A percentile compares a stretch with the other conserved stretches of the same genome.
Evolutionary conservation across 2,888 invertebrate genomes (phyloP).

Genomic region (Polietes domitor): DNA sequence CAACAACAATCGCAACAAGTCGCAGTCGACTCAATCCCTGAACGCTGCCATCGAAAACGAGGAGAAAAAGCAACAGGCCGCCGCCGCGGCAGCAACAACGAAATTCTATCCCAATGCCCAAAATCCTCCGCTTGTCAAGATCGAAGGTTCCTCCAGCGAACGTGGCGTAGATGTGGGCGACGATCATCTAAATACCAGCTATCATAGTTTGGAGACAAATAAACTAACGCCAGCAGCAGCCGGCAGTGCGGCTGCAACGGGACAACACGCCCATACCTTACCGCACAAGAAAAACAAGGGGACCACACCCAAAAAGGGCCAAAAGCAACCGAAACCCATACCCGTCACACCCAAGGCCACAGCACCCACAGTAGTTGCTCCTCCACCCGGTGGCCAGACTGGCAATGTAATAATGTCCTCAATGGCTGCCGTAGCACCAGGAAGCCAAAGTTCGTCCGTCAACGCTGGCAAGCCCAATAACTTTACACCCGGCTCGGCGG

Average conservation of each 20-base stretch:
- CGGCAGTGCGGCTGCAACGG: conserved; percentile 24
- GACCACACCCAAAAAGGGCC: conserved; percentile 73
- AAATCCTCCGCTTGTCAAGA: conserved; percentile 62
- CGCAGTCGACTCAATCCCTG: conserved; percentile 76
- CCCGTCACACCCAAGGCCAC: conserved; percentile 67
- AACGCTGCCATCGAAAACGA: conserved; percentile 74
- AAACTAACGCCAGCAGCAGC: conserved; percentile 64
- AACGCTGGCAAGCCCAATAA: conserved; percentile 72
- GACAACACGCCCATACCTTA: conserved; percentile 71
- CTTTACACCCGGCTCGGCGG: conserved; percentile 55
- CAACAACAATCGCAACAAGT: conserved; percentile 78
- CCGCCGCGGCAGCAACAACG: conserved; percentile 56
- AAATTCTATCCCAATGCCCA: conserved; percentile 72
- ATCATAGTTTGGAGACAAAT: conserved; percentile 57
- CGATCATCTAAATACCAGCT: conserved; percentile 53
- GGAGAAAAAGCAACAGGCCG: conserved; percentile 64
- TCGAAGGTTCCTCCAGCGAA: conserved; percentile 73
- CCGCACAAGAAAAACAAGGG: conserved; percentile 76
- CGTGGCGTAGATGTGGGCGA: conserved; percentile 78
- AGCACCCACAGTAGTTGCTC: conserved; percentile 55
- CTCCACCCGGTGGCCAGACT: conserved; percentile 61
- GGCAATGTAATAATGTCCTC: conserved; percentile 74
- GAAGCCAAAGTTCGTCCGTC: conserved; percentile 66
- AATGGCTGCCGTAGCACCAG: conserved; percentile 72
- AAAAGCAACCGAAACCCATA: conserved; percentile 78